Evolutionary conservation across 1,140 invertebrate genomes (phyloP).

Genomic region (Popillia japonica): DNA sequence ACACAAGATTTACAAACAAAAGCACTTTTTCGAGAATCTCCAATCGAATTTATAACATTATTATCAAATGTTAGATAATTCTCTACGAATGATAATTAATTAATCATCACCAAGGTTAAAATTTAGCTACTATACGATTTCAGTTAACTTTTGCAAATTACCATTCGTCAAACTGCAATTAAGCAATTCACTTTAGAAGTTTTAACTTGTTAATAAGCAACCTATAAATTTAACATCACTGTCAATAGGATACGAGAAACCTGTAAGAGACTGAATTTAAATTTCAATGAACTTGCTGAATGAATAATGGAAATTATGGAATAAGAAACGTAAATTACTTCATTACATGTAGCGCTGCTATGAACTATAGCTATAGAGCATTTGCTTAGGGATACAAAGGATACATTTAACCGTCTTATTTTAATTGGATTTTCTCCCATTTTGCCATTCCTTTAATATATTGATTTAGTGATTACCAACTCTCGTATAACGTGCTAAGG

Average conservation of each 20-base stretch:
- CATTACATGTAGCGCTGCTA: neutral
- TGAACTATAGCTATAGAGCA: neutral
- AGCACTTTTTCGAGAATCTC: too few species aligned
- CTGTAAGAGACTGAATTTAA: neutral
- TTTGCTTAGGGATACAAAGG: neutral
- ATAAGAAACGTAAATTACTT: slow-evolving; percentile 11
- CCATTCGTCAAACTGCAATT: neutral
- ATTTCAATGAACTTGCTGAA: neutral
- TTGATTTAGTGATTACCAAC: slow-evolving; percentile 35
- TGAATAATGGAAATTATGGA: slow-evolving; percentile 11
- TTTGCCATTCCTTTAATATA: slow-evolving; percentile 28
- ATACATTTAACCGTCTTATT: slow-evolving; percentile 18
- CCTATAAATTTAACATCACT: neutral
- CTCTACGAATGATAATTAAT: too few species aligned
- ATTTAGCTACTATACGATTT: too few species aligned
- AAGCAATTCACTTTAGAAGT: neutral
- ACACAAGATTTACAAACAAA: too few species aligned
- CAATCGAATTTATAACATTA: too few species aligned
- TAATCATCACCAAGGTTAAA: too few species aligned
- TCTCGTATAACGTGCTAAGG: neutral
- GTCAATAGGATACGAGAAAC: neutral
- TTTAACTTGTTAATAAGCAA: neutral
- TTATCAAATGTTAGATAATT: too few species aligned
- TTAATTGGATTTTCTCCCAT: slow-evolving; percentile 27
- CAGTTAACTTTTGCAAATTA: neutral